Percentiles rank a stretch among this genome's conserved stretches.
phyloP scores from a whole-genome alignment of 2,797 vertebrate species.

The Momotus momota region DNA sequence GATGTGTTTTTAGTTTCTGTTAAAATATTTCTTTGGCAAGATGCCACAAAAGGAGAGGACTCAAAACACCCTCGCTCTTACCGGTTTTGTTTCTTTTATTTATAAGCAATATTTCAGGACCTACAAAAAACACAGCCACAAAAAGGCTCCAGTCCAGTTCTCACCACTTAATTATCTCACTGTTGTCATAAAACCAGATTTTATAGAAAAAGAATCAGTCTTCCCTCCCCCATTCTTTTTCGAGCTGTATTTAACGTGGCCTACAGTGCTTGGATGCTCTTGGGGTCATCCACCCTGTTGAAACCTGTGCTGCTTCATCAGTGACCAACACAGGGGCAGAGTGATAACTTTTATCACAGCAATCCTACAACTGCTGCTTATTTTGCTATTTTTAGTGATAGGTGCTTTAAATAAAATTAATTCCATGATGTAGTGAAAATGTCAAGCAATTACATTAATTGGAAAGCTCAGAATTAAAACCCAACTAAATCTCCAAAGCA shows the following conservation, averaged over 20 bases:
- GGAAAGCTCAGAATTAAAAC: not conserved
- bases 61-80: not conserved
- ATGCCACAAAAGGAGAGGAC: not conserved
- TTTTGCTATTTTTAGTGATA: not conserved
- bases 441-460: not conserved
- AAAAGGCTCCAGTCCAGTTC: not conserved
- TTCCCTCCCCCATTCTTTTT: not conserved
- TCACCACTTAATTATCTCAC: not conserved
- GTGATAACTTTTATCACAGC: not conserved
- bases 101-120: not conserved
- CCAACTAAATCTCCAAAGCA: not conserved
- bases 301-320: not conserved
- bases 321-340: not conserved
- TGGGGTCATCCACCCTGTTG: not conserved
- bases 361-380: not conserved
- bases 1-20: fast-evolving
- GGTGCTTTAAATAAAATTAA: not conserved
- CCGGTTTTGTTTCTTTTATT: not conserved
- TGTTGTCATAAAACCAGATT: not conserved
- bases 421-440: not conserved
- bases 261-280: not conserved
- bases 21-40: not conserved
- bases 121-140: not conserved
- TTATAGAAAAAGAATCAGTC: not conserved
- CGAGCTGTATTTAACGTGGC: not conserved